A percentile compares a stretch with the other conserved stretches of the same genome.
These are phyloP conservation scores for Knipowitschia caucasica DNA, from an alignment of 2,797 vertebrate genomes.

Conservation along the genomic window DNA sequence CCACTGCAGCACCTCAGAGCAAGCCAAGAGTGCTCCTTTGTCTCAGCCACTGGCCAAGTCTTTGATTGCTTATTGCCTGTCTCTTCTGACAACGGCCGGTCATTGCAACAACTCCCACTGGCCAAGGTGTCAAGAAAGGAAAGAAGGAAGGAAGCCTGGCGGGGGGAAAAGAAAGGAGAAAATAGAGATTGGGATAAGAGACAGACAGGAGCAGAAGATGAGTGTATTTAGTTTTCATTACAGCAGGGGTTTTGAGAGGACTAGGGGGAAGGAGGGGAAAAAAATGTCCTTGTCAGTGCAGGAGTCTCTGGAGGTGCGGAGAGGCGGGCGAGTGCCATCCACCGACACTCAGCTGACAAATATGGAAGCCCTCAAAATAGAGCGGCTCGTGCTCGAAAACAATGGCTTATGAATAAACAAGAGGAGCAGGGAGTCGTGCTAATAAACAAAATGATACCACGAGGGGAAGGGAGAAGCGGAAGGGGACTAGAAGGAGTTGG, in stretches of 20 bases:
- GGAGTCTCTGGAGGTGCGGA: constrained; percentile 87
- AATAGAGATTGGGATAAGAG: constrained; percentile 58
- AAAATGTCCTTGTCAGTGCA: constrained; percentile 96
- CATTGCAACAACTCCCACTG: constrained; percentile 90
- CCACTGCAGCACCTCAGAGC: constrained; percentile 67
- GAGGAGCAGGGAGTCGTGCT: constrained; percentile 45
- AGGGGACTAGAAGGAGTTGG: constrained; percentile 18
- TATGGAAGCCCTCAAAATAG: constrained; percentile 78
- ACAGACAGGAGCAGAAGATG: constrained; percentile 72
- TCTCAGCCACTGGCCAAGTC: constrained; percentile 82
- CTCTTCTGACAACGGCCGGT: constrained; percentile 91
- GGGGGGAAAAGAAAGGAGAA: constrained; percentile 22
- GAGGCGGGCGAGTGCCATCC: constrained; percentile 88
- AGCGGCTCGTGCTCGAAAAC: constrained; percentile 70
- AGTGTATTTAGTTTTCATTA: constrained; percentile 96
- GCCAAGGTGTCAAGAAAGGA: constrained; percentile 85
- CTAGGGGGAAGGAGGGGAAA: constrained; percentile 85
- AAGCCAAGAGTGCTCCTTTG: constrained; percentile 75
- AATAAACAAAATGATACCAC: constrained; percentile 70
- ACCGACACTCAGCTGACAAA: constrained; percentile 93
- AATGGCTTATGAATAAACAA: constrained; percentile 79
- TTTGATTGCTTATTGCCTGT: constrained; percentile 94
- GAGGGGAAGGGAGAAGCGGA: constrained; percentile 39
- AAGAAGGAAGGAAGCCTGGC: constrained; percentile 64
- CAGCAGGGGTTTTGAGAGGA: constrained; percentile 73